phyloP scores from a whole-genome alignment of 2,888 invertebrate species.

The Eledona agricola region DNA sequence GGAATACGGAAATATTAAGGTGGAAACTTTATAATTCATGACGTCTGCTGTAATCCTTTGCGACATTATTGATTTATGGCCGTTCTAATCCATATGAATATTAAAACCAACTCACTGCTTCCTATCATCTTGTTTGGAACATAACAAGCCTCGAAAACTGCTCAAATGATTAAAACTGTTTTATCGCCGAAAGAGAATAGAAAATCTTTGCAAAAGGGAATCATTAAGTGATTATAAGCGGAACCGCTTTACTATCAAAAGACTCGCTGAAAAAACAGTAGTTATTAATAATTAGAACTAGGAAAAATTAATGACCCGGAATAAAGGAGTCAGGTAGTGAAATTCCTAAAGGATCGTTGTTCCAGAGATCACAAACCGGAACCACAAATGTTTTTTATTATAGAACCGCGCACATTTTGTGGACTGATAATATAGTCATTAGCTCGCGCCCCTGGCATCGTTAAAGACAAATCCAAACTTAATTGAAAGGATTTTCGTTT shows the following conservation, averaged over 20 bases:
- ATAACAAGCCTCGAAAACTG: slow-evolving; percentile 5
- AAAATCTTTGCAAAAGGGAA: slow-evolving; percentile 8
- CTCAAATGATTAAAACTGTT: slow-evolving; percentile 9
- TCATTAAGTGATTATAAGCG: slow-evolving; percentile 13
- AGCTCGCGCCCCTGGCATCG: slow-evolving; percentile 33
- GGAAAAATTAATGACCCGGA: slow-evolving; percentile 5
- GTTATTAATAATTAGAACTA: slow-evolving; percentile 13
- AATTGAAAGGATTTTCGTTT: slow-evolving; percentile 35
- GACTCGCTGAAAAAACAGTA: slow-evolving; percentile 14
- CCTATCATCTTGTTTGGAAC: slow-evolving; percentile 27
- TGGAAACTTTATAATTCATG: slow-evolving; percentile 42
- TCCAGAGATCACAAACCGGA: slow-evolving; percentile 20
- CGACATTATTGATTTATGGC: slow-evolving; percentile 39
- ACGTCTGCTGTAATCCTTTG: slow-evolving; percentile 39
- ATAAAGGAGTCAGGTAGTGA: slow-evolving; percentile 17
- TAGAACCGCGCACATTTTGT: slow-evolving; percentile 34
- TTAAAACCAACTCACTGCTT: slow-evolving; percentile 31
- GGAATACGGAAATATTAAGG: slow-evolving; percentile 39
- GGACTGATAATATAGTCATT: slow-evolving; percentile 40
- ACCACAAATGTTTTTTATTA: slow-evolving; percentile 38
- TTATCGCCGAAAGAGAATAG: slow-evolving; percentile 12
- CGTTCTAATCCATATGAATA: slow-evolving; percentile 40
- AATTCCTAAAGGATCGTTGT: slow-evolving; percentile 15
- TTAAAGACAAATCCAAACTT: slow-evolving; percentile 38
- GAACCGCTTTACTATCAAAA: slow-evolving; percentile 5